These are phyloP conservation scores for Ectemnius cavifrons DNA, from an alignment of 2,888 invertebrate genomes.

Conservation along the genomic window DNA sequence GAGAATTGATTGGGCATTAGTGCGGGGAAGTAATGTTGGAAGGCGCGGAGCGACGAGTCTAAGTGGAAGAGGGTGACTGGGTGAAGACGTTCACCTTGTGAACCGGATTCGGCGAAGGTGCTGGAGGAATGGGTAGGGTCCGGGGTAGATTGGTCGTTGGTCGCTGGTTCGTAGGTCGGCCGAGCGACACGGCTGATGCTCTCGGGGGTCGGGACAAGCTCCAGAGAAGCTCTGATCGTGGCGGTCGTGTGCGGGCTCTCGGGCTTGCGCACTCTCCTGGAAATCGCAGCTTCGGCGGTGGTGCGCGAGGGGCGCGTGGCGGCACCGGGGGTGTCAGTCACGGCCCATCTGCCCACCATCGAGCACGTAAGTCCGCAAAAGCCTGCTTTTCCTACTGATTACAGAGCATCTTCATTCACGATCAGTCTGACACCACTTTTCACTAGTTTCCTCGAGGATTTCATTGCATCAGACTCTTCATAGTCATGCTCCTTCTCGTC, in stretches of 20 bases:
- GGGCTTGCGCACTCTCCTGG: conserved; percentile 69
- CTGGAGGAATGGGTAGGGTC: conserved; percentile 19
- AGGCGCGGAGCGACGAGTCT: neutral
- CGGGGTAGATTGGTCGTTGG: conserved; percentile 36
- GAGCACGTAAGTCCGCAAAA: conserved; percentile 74
- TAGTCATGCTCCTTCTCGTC: neutral
- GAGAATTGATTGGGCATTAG: too few species aligned
- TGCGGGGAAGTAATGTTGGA: too few species aligned
- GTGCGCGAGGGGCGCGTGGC: conserved; percentile 73
- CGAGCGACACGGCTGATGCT: conserved; percentile 45
- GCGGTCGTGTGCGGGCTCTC: conserved; percentile 58
- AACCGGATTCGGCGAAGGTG: conserved; percentile 26
- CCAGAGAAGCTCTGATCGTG: conserved; percentile 59
- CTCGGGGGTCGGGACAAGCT: conserved; percentile 58
- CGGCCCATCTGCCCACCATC: conserved; percentile 76
- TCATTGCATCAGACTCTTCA: too few species aligned
- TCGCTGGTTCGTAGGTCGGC: conserved; percentile 38
- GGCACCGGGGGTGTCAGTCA: conserved; percentile 76
- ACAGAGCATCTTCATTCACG: conserved; percentile 4
- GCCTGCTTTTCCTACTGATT: conserved; percentile 32
- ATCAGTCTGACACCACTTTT: too few species aligned
- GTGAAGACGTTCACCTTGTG: conserved; percentile 52
- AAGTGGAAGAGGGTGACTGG: conserved; percentile 14
- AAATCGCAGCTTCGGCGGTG: conserved; percentile 54
- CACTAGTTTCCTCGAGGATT: too few species aligned